Evolutionary conservation across 2,888 invertebrate species (phyloP).

Genomic region (Hypomecis punctinalis): DNA sequence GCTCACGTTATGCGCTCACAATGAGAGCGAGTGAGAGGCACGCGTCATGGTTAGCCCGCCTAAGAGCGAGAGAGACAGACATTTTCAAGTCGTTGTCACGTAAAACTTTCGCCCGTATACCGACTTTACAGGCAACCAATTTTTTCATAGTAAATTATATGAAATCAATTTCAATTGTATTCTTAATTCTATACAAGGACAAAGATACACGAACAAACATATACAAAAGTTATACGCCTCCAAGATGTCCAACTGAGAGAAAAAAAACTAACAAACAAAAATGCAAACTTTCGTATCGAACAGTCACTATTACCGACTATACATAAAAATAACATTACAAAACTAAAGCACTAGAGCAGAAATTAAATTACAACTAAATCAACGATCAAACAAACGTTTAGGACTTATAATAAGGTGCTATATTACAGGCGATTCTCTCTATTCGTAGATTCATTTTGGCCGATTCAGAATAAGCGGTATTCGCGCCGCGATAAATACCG

Average conservation of each 20-base stretch:
- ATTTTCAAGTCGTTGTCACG: no score
- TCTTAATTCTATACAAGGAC: no score
- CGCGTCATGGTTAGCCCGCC: no score
- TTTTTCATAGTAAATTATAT: no score
- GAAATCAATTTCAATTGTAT: no score
- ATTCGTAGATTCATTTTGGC: conserved; percentile 9
- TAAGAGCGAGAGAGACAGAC: no score
- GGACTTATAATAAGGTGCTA: conserved; percentile 68
- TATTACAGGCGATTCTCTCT: conserved; percentile 66
- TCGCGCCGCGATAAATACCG: not conserved
- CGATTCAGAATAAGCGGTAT: conserved; percentile 4
- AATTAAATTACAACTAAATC: conserved; percentile 67
- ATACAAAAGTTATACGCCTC: not conserved
- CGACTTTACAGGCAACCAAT: no score
- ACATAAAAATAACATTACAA: conserved; percentile 50
- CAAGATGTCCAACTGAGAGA: conserved; percentile 29
- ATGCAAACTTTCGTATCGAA: conserved; percentile 29
- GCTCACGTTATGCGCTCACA: no score
- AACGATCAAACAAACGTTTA: conserved; percentile 70
- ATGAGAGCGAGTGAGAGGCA: no score
- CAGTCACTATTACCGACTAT: conserved; percentile 36
- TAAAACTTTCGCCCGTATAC: no score
- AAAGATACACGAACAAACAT: no score
- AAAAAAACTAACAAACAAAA: conserved; percentile 22
- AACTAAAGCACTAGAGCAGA: conserved; percentile 60